Evolutionary conservation across 2,113 vertebrate species (phyloP).

Genomic region (Lycaon pictus): DNA sequence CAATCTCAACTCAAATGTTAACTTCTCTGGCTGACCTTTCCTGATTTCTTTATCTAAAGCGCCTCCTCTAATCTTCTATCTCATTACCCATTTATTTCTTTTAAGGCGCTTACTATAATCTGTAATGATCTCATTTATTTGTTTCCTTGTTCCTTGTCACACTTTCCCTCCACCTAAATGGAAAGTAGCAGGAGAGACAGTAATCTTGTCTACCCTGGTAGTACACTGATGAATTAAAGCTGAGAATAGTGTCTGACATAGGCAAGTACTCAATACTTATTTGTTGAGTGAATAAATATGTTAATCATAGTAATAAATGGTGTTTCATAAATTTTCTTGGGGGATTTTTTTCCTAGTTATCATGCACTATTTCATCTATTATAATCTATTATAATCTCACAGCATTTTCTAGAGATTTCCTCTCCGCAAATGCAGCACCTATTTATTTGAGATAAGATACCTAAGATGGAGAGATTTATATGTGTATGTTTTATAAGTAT

Average conservation of each 20-base stretch:
- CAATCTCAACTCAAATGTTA: not conserved
- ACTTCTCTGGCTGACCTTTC: not conserved
- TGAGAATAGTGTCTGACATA: not conserved
- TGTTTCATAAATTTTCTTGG: not conserved
- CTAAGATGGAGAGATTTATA: constrained; percentile 33
- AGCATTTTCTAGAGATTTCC: constrained; percentile 20
- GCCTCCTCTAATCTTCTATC: not conserved
- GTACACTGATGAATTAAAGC: not conserved
- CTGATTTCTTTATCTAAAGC: constrained; percentile 10
- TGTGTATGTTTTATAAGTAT: constrained; percentile 51
- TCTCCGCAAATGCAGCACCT: not conserved
- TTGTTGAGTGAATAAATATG: constrained; percentile 24
- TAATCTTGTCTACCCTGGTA: not conserved
- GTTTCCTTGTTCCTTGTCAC: not conserved
- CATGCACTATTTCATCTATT: not conserved
- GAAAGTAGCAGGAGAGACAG: not conserved
- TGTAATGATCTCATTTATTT: constrained; percentile 18
- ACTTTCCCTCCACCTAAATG: not conserved
- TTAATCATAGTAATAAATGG: constrained; percentile 28
- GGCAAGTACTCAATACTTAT: not conserved
- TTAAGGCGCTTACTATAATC: not conserved
- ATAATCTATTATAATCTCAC: constrained; percentile 32
- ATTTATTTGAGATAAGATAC: constrained; percentile 44
- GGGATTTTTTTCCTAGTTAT: not conserved
- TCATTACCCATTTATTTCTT: not conserved